phyloP scores from a whole-genome alignment of 2,888 invertebrate genomes.

The Neocrepidodera transversa region DNA sequence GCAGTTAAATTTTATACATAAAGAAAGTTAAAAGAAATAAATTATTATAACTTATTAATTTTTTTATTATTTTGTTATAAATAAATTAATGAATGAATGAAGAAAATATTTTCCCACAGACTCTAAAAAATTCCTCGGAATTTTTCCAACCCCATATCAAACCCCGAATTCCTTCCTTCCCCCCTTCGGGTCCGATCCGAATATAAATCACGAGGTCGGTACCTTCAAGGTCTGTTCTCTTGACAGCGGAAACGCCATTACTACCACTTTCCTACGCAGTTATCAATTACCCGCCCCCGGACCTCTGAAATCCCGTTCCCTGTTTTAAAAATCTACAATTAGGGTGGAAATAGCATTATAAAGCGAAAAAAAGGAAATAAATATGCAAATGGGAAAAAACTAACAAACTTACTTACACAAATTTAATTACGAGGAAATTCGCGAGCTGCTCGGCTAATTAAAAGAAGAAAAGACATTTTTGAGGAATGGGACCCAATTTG shows the following conservation, averaged over 20 bases:
- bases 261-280: constrained; percentile 30
- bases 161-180: too few species aligned
- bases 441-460: constrained; percentile 52
- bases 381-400: constrained; percentile 44
- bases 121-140: constrained; percentile 1
- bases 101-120: constrained; percentile 1
- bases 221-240: constrained; percentile 28
- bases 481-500: constrained; percentile 41
- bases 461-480: constrained; percentile 55
- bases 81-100: too few species aligned
- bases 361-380: constrained; percentile 41
- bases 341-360: constrained; percentile 40
- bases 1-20: too few species aligned
- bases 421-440: constrained; percentile 53
- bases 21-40: too few species aligned
- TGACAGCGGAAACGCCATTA: constrained; percentile 31
- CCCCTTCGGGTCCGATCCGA: constrained; percentile 23
- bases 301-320: constrained; percentile 33
- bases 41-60: too few species aligned
- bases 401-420: constrained; percentile 46
- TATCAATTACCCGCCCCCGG: constrained; percentile 39
- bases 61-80: too few species aligned
- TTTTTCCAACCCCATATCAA: constrained; percentile 2
- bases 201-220: constrained; percentile 31
- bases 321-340: constrained; percentile 40